phyloP scores from a whole-genome alignment of 2,888 invertebrate genomes.

The Erebia ligea region DNA sequence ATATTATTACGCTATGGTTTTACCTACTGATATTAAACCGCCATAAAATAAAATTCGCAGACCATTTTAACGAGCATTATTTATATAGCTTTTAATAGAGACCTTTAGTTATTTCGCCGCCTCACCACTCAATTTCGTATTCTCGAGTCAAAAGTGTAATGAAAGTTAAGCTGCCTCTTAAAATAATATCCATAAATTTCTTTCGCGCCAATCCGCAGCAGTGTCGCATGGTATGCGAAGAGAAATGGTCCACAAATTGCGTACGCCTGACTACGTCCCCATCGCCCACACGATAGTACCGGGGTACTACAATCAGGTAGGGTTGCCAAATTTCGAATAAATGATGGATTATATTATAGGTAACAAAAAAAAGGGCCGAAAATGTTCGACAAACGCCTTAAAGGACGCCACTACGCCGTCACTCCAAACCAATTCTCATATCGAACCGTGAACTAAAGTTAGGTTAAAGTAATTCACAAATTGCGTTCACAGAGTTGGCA shows the following conservation, averaged over 20 bases:
- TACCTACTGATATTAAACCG: background rate
- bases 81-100: conserved; percentile 13
- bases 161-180: conserved; percentile 27
- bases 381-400: no score
- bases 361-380: no score
- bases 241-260: conserved; percentile 76
- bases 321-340: background rate
- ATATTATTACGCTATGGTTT: background rate
- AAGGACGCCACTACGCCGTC: no score
- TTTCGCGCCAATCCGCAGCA: conserved; percentile 63
- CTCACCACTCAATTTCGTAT: conserved; percentile 21
- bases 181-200: conserved; percentile 52
- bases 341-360: no score
- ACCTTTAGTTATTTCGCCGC: conserved; percentile 4
- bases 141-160: conserved; percentile 25
- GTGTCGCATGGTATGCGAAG: conserved; percentile 64
- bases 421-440: no score
- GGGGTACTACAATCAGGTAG: conserved; percentile 21
- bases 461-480: no score
- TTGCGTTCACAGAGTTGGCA: no score
- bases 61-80: background rate
- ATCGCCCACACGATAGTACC: conserved; percentile 38
- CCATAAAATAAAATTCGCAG: conserved; percentile 2
- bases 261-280: conserved; percentile 60
- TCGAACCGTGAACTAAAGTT: no score